A percentile compares a stretch with the other conserved stretches of the same genome.
Conservation (phyloP, 2,888 invertebrate species). For the Azorinus chamasolen region DNA sequence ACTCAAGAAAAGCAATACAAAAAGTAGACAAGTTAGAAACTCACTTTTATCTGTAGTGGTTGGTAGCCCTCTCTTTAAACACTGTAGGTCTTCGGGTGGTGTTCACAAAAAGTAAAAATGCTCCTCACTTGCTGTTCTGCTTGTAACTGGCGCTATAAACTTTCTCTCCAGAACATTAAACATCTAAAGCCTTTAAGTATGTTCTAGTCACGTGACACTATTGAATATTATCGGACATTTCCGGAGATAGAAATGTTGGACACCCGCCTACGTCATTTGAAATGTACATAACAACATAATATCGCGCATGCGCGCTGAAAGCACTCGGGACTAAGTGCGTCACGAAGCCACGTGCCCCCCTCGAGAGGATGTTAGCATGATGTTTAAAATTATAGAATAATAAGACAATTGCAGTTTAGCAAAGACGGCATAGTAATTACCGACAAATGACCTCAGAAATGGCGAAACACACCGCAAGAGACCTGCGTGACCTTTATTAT, state of each 20-base stretch:
- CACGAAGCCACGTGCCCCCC: conserved; percentile 29
- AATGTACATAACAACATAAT: conserved; percentile 31
- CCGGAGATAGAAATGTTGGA: conserved; percentile 13
- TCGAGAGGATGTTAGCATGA: conserved; percentile 31
- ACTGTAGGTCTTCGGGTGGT: too few species aligned
- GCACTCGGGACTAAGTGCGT: conserved; percentile 21
- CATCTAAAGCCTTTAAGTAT: conserved; percentile 47
- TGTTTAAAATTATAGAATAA: conserved; percentile 42
- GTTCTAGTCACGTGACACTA: conserved; percentile 37
- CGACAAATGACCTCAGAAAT: conserved; percentile 26
- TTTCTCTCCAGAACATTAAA: conserved; percentile 25
- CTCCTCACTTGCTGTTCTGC: too few species aligned
- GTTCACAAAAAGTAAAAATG: too few species aligned
- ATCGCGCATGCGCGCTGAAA: conserved; percentile 34
- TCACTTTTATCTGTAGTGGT: too few species aligned
- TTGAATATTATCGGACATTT: conserved; percentile 40
- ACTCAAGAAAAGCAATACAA: too few species aligned
- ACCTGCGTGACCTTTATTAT: too few species aligned
- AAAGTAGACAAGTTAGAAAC: too few species aligned
- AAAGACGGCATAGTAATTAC: conserved; percentile 39
- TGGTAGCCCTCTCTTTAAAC: too few species aligned
- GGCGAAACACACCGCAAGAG: too few species aligned
- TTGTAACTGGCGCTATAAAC: conserved; percentile 1
- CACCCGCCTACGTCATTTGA: conserved; percentile 35
- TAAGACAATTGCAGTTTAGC: conserved; percentile 45